A percentile compares a stretch with the other conserved stretches of the same genome.
These are phyloP conservation scores for Scarus forsteni DNA, from an alignment of 2,797 vertebrate species.

Conservation along the genomic window DNA sequence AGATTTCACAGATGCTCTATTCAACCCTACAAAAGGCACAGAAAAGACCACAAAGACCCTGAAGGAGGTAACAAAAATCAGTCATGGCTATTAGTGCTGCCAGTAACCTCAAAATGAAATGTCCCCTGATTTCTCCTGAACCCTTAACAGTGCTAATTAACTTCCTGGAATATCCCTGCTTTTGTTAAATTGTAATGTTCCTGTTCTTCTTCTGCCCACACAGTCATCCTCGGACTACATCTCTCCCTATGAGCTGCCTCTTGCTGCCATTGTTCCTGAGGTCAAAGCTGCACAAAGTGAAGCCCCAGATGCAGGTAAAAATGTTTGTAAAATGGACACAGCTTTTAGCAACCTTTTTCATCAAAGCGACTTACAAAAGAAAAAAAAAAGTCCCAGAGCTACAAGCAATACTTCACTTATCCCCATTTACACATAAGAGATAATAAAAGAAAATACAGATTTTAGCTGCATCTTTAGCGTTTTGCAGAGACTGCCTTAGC, in stretches of 20 bases:
- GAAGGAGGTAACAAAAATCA: constrained; percentile 73
- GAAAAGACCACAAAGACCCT: constrained; percentile 81
- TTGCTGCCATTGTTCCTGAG: constrained; percentile 38
- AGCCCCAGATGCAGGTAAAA: constrained; percentile 64
- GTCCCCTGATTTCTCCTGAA: constrained; percentile 37
- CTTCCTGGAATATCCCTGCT: constrained; percentile 46
- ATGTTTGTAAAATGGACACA: background rate
- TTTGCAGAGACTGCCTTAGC: too few relatives aligned
- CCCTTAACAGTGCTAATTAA: constrained; percentile 29
- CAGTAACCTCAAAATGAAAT: constrained; percentile 4
- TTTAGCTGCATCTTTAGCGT: too few relatives aligned
- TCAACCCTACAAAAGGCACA: constrained; percentile 91
- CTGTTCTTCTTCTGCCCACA: constrained; percentile 47
- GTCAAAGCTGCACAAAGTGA: constrained; percentile 45
- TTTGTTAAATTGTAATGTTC: constrained; percentile 40
- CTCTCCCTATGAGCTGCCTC: constrained; percentile 83
- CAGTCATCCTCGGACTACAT: constrained; percentile 77
- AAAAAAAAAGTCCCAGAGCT: too few relatives aligned
- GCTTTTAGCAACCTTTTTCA: background rate
- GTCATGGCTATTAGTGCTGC: background rate
- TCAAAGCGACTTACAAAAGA: too few relatives aligned
- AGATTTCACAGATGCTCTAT: constrained; percentile 97
- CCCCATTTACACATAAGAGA: too few relatives aligned
- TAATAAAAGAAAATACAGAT: too few relatives aligned
- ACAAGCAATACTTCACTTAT: too few relatives aligned